Base-by-base conservation (phyloP, 2,797 vertebrate species). In the Dallia pectoralis region DNA sequence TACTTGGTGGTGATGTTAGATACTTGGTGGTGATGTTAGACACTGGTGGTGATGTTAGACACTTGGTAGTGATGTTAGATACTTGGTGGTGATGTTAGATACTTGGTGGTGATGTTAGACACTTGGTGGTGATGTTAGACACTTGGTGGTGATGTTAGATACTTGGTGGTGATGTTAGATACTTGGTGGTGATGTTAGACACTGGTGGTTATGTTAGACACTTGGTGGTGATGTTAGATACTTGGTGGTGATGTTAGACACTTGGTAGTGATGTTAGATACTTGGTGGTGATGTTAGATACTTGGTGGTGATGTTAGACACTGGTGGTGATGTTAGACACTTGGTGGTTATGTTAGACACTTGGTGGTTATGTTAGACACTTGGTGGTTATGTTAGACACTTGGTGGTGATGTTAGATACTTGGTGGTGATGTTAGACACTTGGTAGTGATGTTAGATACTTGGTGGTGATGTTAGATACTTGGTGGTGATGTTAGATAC, bases 271-370 rank as follows among this genome's bases (percentile, higher is more conserved):
- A 2, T 53, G 76, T n/a, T n/a, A n/a, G n/a, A n/a, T n/a, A n/a
- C n/a, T n/a, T n/a, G n/a, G n/a, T n/a, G n/a, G n/a, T n/a, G n/a
- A 75, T 73, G 74, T 53, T 66, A 79, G 70, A 76, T 71, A 82
- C 75, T 69, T 73, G 69, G 71, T 83, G 69, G 76, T 80, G 53
- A 2, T 53, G 76, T n/a, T n/a, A n/a, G n/a, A n/a, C n/a, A n/a
- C n/a, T n/a, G n/a, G n/a, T n/a, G n/a, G n/a, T n/a, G n/a, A 75
- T 73, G 74, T 53, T 66, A 79, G 70, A 76, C 72, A 82, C 75
- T 69, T 73, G 69, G 71, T 83, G 69, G 76, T 80, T 18, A 2
- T 53, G 76, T n/a, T n/a, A n/a, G n/a, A n/a, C n/a, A n/a, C n/a
- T n/a, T n/a, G n/a, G n/a, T n/a, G n/a, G n/a, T n/a, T n/a, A 75